Conservation (phyloP, 92 coral and sea anemone species). For the Zoanthus sociatus region DNA sequence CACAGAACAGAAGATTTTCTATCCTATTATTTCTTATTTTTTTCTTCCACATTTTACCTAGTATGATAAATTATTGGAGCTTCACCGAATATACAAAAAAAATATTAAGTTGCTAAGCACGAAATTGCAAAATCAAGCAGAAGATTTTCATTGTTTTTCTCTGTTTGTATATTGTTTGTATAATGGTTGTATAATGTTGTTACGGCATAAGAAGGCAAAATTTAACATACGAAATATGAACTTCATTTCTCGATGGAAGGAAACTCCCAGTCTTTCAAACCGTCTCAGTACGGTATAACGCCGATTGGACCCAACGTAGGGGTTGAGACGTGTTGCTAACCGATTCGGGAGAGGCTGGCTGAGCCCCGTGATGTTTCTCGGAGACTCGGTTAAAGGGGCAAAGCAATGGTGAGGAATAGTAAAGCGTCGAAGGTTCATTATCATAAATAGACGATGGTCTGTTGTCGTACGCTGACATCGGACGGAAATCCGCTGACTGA, state of each 20-base stretch:
- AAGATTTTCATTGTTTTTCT: too few relatives aligned
- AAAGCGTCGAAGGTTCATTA: constrained; percentile 75
- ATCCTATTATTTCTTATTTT: neutral
- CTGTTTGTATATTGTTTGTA: neutral
- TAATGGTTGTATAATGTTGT: neutral
- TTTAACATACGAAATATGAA: neutral
- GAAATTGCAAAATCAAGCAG: neutral
- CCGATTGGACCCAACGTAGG: constrained; percentile 27
- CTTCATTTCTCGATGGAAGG: too few relatives aligned
- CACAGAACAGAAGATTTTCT: neutral
- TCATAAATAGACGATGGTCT: constrained; percentile 84
- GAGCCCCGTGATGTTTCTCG: neutral
- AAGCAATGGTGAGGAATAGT: constrained; percentile 82
- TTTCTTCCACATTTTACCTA: neutral
- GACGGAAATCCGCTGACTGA: constrained; percentile 65
- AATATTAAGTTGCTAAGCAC: neutral
- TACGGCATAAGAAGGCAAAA: neutral
- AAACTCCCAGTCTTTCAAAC: neutral
- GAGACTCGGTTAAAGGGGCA: constrained; percentile 20
- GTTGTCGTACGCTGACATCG: constrained; percentile 87
- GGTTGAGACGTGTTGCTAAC: constrained; percentile 4
- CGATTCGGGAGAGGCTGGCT: constrained; percentile 1
- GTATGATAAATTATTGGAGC: neutral
- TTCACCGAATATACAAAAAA: neutral
- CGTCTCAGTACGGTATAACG: constrained; percentile 27